Evolutionary conservation across 2,797 vertebrate species (phyloP).

Genomic region (Falco biarmicus): DNA sequence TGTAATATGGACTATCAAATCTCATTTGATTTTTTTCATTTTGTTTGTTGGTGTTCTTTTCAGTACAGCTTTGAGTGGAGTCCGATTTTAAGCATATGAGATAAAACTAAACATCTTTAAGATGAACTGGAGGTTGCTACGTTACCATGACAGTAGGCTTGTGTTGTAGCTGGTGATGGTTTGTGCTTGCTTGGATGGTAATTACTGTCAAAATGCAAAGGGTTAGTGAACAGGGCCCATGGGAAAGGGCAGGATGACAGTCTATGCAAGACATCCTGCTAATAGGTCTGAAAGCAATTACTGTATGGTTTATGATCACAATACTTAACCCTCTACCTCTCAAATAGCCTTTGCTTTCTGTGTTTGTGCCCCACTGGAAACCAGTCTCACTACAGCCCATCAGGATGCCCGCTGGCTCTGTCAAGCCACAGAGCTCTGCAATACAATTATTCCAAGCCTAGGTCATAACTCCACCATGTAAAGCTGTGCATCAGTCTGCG

Average conservation of each 20-base stretch:
- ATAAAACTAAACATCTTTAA: constrained; percentile 8
- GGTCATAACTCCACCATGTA: neutral
- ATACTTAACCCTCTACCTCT: constrained; percentile 67
- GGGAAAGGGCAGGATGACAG: constrained; percentile 75
- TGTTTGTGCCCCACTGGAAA: neutral
- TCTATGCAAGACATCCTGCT: constrained; percentile 62
- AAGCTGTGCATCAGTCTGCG: rapidly evolving
- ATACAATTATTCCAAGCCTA: neutral
- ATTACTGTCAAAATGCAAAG: constrained; percentile 73
- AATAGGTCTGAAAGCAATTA: constrained; percentile 74
- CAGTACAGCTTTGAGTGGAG: neutral
- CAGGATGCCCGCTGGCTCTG: neutral
- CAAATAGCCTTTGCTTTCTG: neutral
- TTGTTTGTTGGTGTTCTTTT: neutral
- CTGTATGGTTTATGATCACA: constrained; percentile 66
- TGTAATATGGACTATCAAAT: neutral
- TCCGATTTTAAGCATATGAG: neutral
- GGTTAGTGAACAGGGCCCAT: constrained; percentile 58
- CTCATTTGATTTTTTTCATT: neutral
- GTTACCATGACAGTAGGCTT: constrained; percentile 49
- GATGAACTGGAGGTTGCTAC: constrained; percentile 45
- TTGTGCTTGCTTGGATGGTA: constrained; percentile 72
- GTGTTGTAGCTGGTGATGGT: constrained; percentile 53
- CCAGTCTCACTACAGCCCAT: neutral
- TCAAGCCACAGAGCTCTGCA: too few species aligned